A percentile compares a stretch with the other conserved stretches of the same genome.
Evolutionary conservation across 2,888 invertebrate species (phyloP).

Genomic region (Elysia crispata): DNA sequence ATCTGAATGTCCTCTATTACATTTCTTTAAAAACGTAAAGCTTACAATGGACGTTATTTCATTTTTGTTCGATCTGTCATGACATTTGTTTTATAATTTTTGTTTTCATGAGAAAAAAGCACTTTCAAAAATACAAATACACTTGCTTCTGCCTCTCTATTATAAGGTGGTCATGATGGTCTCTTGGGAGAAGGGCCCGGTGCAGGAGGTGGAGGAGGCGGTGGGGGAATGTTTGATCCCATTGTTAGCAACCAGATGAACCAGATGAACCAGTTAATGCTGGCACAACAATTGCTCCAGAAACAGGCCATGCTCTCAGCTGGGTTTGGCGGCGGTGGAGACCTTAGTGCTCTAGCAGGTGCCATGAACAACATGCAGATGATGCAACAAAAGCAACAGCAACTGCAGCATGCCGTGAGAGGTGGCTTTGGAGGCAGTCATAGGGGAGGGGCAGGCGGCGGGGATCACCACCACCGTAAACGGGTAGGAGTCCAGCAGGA

Average conservation of each 20-base stretch:
- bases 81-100: too few species aligned
- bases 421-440: conserved; percentile 16
- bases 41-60: too few species aligned
- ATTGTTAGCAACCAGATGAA: conserved; percentile 33
- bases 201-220: conserved; percentile 35
- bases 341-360: conserved; percentile 1
- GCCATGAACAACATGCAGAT: conserved; percentile 35
- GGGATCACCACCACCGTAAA: conserved; percentile 28
- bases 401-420: neutral
- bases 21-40: too few species aligned
- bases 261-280: conserved; percentile 49
- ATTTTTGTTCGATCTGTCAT: too few species aligned
- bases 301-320: conserved; percentile 46
- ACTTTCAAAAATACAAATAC: too few species aligned
- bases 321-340: conserved; percentile 25
- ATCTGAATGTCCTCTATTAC: too few species aligned
- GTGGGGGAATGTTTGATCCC: conserved; percentile 25
- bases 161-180: too few species aligned
- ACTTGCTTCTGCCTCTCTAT: too few species aligned
- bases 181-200: neutral
- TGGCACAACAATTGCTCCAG: conserved; percentile 54
- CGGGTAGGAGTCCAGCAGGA: conserved; percentile 33
- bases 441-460: conserved; percentile 27
- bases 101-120: too few species aligned
- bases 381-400: neutral